Percentiles rank a stretch among this genome's conserved stretches.
These are phyloP conservation scores for Thaumatotibia leucotreta DNA, from an alignment of 1,140 invertebrate species.

Conservation along the genomic window DNA sequence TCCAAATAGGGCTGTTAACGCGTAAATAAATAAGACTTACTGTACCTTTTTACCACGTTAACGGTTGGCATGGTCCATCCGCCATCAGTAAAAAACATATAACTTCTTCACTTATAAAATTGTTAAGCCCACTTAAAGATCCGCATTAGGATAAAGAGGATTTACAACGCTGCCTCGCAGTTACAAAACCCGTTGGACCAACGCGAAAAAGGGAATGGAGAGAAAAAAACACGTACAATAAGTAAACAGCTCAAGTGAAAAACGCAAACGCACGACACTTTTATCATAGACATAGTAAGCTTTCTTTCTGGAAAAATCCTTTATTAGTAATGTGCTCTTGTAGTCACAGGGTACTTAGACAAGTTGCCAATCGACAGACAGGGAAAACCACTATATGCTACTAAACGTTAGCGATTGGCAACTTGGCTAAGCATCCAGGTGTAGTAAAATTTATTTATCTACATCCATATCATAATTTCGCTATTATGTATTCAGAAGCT, in stretches of 20 bases:
- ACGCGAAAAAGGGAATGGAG: slow-evolving; percentile 29
- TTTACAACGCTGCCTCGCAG: slow-evolving; percentile 36
- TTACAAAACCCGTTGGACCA: slow-evolving; percentile 32
- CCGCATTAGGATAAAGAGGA: slow-evolving; percentile 29
- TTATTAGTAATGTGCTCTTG: too few relatives aligned
- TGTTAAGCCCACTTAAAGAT: slow-evolving; percentile 14
- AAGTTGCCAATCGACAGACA: too few relatives aligned
- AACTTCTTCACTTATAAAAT: slow-evolving; percentile 20
- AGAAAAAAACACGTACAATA: slow-evolving; percentile 42
- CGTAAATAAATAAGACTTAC: background rate
- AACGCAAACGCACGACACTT: slow-evolving; percentile 22
- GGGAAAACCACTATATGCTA: too few relatives aligned
- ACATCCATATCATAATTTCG: too few relatives aligned
- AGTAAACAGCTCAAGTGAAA: slow-evolving; percentile 55
- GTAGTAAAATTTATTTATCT: too few relatives aligned
- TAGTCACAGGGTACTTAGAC: too few relatives aligned
- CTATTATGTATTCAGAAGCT: too few relatives aligned
- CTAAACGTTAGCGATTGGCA: too few relatives aligned
- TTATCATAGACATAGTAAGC: too few relatives aligned
- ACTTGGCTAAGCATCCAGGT: too few relatives aligned
- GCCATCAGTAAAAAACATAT: background rate
- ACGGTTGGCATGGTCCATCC: background rate
- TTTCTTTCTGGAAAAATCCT: too few relatives aligned
- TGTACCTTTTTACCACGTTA: background rate
- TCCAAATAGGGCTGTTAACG: background rate